These are phyloP conservation scores for Dipodomys stephensi DNA, from an alignment of 2,113 vertebrate genomes.

Conservation along the genomic window DNA sequence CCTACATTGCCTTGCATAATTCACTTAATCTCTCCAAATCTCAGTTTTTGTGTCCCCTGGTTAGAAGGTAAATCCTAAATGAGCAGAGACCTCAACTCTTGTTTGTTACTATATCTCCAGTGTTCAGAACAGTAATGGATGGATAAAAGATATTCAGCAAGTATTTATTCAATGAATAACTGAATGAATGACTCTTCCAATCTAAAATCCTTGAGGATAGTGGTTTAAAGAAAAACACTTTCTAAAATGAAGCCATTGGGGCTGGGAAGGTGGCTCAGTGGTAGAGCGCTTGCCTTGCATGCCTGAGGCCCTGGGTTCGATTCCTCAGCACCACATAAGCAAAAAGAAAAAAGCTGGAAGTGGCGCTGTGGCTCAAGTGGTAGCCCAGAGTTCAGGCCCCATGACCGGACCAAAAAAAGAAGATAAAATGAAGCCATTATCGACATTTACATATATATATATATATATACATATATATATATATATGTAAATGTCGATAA, in stretches of 20 bases:
- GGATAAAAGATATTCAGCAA: neutral
- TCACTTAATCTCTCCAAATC: neutral
- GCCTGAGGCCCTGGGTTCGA: too few relatives aligned
- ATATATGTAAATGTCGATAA: too few relatives aligned
- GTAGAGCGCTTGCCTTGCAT: too few relatives aligned
- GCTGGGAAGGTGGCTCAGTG: too few relatives aligned
- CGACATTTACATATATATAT: neutral
- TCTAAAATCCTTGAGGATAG: conserved; percentile 11
- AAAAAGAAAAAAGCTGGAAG: too few relatives aligned
- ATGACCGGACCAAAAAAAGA: too few relatives aligned
- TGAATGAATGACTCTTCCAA: neutral
- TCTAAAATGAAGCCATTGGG: neutral
- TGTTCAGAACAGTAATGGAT: neutral
- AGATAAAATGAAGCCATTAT: neutral
- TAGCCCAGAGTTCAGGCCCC: too few relatives aligned
- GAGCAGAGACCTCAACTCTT: neutral
- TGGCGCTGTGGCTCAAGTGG: too few relatives aligned
- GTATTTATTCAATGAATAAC: neutral
- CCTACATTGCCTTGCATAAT: neutral
- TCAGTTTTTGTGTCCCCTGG: conserved; percentile 12
- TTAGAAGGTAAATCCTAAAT: neutral
- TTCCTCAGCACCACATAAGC: too few relatives aligned
- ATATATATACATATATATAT: too few relatives aligned
- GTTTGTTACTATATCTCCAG: neutral
- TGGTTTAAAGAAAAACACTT: too few relatives aligned